phyloP scores from a whole-genome alignment of 2,113 vertebrate genomes.

The Malurus alboscapulatus region DNA sequence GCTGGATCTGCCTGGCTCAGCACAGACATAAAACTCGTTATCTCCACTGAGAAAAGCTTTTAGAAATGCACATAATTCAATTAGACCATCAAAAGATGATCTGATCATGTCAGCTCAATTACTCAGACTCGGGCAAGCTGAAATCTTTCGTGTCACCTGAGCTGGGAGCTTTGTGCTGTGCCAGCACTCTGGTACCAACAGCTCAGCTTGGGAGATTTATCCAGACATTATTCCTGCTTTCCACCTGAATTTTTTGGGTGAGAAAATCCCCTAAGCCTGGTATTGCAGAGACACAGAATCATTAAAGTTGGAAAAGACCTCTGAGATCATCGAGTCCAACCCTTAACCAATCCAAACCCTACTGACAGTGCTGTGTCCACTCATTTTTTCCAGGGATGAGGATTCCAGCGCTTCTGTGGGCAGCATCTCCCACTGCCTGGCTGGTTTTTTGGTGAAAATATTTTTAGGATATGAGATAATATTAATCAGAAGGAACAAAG shows the following conservation, averaged over 20 bases:
- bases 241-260: background rate
- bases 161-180: background rate
- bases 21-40: background rate
- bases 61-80: slow-evolving; percentile 12
- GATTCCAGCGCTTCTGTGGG: background rate
- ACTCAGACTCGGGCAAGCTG: background rate
- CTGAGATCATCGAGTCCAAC: background rate
- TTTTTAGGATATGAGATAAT: background rate
- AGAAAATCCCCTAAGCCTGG: background rate
- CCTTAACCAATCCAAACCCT: background rate
- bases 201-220: background rate
- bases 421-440: background rate
- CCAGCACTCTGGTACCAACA: background rate
- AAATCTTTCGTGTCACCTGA: background rate
- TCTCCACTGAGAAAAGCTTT: background rate
- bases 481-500: background rate
- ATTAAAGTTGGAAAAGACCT: background rate
- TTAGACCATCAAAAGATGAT: slow-evolving; percentile 43
- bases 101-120: slow-evolving; percentile 30
- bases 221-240: background rate
- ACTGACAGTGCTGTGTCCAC: background rate
- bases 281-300: background rate
- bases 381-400: background rate
- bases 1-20: background rate
- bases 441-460: background rate